A percentile compares a stretch with the other conserved stretches of the same genome.
These are phyloP conservation scores for Lumbricus terrestris DNA, from an alignment of 2,888 invertebrate species.

Conservation along the genomic window DNA sequence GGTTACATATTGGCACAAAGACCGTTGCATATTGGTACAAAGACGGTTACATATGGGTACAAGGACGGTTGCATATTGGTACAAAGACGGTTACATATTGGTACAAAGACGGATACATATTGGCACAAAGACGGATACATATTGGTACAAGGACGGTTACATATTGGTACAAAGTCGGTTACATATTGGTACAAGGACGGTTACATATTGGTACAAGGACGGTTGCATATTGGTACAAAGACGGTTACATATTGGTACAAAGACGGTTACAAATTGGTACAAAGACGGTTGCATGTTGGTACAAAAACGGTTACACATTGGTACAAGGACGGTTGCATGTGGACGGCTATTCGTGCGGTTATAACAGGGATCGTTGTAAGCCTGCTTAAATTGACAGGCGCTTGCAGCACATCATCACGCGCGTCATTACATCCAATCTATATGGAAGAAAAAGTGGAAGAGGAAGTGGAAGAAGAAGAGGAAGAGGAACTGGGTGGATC, in stretches of 20 bases:
- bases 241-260: background rate
- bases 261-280: background rate
- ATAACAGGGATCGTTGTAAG: background rate
- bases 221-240: background rate
- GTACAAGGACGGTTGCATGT: background rate
- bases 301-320: too few relatives aligned
- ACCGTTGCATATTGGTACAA: background rate
- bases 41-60: background rate
- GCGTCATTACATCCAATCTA: background rate
- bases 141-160: too few relatives aligned
- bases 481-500: background rate
- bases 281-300: background rate
- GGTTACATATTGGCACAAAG: background rate
- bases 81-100: background rate
- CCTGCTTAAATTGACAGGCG: background rate
- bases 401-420: background rate
- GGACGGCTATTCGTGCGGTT: background rate
- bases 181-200: too few relatives aligned
- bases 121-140: too few relatives aligned
- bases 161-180: too few relatives aligned
- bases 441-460: too few relatives aligned
- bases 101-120: background rate
- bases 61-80: background rate
- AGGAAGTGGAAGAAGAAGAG: background rate
- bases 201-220: background rate